These are phyloP conservation scores for Danionella dracula DNA, from an alignment of 2,797 vertebrate genomes.

Conservation along the genomic window DNA sequence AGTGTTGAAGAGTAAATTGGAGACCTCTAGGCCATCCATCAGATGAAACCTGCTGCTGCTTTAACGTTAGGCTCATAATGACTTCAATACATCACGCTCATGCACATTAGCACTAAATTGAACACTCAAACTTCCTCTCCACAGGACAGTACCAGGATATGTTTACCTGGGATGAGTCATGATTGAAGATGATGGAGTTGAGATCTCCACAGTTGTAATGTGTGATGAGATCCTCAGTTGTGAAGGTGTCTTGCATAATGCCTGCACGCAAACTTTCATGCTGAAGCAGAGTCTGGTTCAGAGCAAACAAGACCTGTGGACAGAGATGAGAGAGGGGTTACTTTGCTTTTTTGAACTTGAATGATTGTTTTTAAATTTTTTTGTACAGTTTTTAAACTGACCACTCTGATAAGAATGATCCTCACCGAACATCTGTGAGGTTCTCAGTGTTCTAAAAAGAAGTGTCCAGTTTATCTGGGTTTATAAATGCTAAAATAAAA, in stretches of 20 bases:
- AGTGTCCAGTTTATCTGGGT: too few species aligned
- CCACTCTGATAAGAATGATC: too few species aligned
- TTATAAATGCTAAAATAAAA: too few species aligned
- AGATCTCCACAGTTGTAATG: slow-evolving; percentile 88
- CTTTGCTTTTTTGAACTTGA: too few species aligned
- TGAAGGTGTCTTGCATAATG: slow-evolving; percentile 76
- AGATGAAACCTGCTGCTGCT: slow-evolving; percentile 54
- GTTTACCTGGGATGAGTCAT: slow-evolving; percentile 79
- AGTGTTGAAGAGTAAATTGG: background rate
- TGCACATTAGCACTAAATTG: background rate
- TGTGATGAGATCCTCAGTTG: slow-evolving; percentile 83
- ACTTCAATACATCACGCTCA: slow-evolving; percentile 22
- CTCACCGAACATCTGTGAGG: too few species aligned
- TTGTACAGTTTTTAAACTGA: too few species aligned
- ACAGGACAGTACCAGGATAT: background rate
- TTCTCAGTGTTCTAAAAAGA: too few species aligned
- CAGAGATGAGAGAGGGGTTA: background rate
- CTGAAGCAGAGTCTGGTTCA: slow-evolving; percentile 85
- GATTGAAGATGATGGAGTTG: slow-evolving; percentile 83
- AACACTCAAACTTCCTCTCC: background rate
- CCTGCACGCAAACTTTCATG: slow-evolving; percentile 81
- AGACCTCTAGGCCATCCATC: slow-evolving; percentile 44
- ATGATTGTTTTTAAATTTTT: too few species aligned
- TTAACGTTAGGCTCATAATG: slow-evolving; percentile 30
- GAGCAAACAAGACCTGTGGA: slow-evolving; percentile 83